Evolutionary conservation across 2,797 vertebrate species (phyloP).

Genomic region (Gallirallus australis): DNA sequence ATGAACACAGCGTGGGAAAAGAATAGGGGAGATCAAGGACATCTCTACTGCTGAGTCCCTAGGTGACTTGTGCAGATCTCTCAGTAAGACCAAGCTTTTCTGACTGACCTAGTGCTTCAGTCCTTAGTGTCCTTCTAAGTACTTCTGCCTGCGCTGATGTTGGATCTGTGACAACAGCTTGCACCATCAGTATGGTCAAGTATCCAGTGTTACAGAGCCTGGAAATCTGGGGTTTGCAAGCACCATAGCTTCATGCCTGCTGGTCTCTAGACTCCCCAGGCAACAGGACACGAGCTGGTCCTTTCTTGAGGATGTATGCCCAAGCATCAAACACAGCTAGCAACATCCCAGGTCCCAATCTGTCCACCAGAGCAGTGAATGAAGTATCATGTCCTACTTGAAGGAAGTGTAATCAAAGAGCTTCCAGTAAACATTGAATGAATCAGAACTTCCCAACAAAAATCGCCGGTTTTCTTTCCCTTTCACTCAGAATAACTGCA

Average conservation of each 20-base stretch:
- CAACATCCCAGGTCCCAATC: neutral
- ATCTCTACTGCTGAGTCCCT: neutral
- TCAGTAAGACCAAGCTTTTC: neutral
- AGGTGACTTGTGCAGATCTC: neutral
- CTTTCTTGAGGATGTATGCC: neutral
- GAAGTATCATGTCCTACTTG: neutral
- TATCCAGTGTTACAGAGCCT: neutral
- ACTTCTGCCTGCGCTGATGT: too few relatives aligned
- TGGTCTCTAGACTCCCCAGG: neutral
- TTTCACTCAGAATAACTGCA: neutral
- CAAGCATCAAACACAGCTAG: neutral
- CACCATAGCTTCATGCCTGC: fast-evolving
- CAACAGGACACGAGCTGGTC: neutral
- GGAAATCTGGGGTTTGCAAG: neutral
- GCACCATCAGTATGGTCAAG: fast-evolving
- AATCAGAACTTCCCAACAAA: neutral
- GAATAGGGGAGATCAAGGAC: neutral
- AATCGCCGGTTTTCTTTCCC: neutral
- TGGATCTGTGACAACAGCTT: neutral
- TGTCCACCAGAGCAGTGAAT: neutral
- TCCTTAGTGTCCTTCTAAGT: neutral
- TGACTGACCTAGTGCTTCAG: neutral
- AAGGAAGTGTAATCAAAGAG: neutral
- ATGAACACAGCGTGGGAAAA: neutral
- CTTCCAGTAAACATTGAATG: neutral